These are phyloP conservation scores for Mastigias papua DNA, from an alignment of 30 jellyfish, hydroid and myxozoan genomes.

Conservation along the genomic window DNA sequence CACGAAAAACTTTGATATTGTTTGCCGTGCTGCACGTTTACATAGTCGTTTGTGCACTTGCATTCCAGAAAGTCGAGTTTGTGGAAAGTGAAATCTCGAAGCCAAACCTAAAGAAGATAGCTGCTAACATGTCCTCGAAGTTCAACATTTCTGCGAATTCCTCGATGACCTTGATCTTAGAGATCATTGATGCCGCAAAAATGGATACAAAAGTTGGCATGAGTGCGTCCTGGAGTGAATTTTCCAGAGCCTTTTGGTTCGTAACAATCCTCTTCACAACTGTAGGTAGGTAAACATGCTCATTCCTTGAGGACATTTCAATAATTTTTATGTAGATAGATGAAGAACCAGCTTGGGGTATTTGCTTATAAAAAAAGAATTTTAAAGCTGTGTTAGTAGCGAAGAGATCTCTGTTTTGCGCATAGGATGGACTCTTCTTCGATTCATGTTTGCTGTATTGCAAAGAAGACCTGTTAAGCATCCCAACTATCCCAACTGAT, in stretches of 20 bases:
- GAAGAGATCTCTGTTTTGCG: too few relatives aligned
- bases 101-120: conserved; percentile 46
- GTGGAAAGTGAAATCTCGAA: conserved; percentile 13
- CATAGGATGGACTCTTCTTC: too few relatives aligned
- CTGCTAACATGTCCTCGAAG: conserved; percentile 18
- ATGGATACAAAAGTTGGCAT: conserved; percentile 45
- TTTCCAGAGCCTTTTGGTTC: conserved; percentile 74
- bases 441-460: too few relatives aligned
- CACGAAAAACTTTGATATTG: conserved; percentile 41
- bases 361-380: too few relatives aligned
- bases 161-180: conserved; percentile 10
- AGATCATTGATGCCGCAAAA: conserved; percentile 37
- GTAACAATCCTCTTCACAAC: conserved; percentile 80
- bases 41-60: conserved; percentile 53
- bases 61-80: conserved; percentile 59
- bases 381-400: too few relatives aligned
- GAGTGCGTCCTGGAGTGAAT: conserved; percentile 51
- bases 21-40: conserved; percentile 57
- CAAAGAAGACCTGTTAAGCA: too few relatives aligned
- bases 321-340: too few relatives aligned
- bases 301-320: background rate
- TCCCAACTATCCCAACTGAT: too few relatives aligned
- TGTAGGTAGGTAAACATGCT: conserved; percentile 56
- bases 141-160: conserved; percentile 25
- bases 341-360: too few relatives aligned